These are phyloP conservation scores for Ciconia boyciana DNA, from an alignment of 2,113 vertebrate genomes.

Conservation along the genomic window DNA sequence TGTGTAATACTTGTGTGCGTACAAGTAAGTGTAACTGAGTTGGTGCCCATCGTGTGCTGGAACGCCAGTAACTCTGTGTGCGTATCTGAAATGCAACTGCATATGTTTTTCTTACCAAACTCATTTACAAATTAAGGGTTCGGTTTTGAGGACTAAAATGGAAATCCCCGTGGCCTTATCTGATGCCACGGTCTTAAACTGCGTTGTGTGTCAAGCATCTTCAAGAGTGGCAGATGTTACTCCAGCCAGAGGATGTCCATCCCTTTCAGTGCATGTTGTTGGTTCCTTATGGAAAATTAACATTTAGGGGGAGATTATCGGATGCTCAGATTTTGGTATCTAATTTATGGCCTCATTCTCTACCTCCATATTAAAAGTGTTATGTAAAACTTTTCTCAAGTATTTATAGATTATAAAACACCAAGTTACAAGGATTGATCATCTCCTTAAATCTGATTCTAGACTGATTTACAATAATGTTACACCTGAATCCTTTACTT, in stretches of 20 bases:
- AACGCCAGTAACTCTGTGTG: background rate
- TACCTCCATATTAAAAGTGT: background rate
- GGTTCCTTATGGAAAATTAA: background rate
- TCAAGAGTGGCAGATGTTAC: fast-evolving
- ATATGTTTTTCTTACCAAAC: background rate
- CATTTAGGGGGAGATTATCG: background rate
- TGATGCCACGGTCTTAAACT: background rate
- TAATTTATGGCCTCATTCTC: background rate
- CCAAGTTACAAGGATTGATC: background rate
- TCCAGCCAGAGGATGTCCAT: background rate
- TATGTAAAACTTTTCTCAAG: background rate
- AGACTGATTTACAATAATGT: background rate
- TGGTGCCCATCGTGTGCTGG: fast-evolving
- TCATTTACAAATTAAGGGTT: background rate
- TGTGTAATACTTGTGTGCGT: fast-evolving
- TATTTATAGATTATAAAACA: background rate
- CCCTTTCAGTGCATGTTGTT: background rate
- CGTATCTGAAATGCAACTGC: fast-evolving
- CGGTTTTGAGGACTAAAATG: background rate
- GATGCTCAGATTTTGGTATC: background rate
- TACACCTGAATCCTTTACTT: background rate
- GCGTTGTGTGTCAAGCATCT: fast-evolving
- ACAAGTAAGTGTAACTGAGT: background rate
- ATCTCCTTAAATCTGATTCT: background rate
- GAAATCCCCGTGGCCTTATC: background rate